Evolutionary conservation across 2,113 vertebrate species (phyloP).

Genomic region (Coturnix japonica): DNA sequence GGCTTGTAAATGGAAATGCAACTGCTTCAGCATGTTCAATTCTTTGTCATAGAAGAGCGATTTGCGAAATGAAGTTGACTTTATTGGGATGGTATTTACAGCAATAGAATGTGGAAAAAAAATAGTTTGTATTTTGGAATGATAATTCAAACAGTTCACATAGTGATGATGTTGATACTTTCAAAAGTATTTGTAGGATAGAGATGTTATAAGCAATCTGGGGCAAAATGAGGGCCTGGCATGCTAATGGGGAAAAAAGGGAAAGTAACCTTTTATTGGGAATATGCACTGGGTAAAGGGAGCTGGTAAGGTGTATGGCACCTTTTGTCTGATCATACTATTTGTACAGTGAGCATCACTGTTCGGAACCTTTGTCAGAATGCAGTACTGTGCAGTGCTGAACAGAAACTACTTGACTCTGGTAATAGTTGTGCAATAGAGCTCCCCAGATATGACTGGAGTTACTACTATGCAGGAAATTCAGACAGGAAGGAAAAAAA

Average conservation of each 20-base stretch:
- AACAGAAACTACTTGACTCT: background rate
- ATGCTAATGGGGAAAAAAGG: background rate
- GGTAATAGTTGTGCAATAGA: background rate
- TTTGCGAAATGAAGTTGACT: background rate
- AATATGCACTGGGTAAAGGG: background rate
- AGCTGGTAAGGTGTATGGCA: background rate
- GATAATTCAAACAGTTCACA: background rate
- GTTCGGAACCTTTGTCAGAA: background rate
- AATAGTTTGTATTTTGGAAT: background rate
- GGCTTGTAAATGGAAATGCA: background rate
- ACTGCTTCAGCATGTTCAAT: background rate
- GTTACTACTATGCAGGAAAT: background rate
- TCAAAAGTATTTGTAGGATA: background rate
- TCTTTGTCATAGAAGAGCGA: background rate
- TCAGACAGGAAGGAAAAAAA: background rate
- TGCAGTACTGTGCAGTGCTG: background rate
- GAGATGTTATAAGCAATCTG: background rate
- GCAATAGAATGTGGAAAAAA: background rate
- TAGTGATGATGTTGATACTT: background rate
- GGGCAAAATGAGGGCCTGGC: background rate
- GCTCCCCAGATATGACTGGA: background rate
- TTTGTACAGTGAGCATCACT: background rate
- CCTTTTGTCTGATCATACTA: background rate
- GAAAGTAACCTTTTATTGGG: background rate
- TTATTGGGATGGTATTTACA: background rate